Conservation (phyloP, 1,140 invertebrate genomes). For the Pentalonia nigronervosa region DNA sequence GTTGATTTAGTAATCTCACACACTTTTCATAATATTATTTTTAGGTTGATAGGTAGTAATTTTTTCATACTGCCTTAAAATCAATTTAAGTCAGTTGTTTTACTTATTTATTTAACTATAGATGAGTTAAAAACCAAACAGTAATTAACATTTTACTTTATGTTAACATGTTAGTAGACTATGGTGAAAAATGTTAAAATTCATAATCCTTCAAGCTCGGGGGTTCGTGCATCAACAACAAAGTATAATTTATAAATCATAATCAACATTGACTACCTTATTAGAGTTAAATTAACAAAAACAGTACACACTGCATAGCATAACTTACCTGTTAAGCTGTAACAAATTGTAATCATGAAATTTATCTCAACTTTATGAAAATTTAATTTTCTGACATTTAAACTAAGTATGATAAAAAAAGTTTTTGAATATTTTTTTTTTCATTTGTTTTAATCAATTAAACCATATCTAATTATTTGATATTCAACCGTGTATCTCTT, state of each 20-base stretch:
- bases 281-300: not conserved
- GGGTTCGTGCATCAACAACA: too few species aligned
- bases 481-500: not conserved
- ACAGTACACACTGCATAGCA: not conserved
- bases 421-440: not conserved
- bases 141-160: too few species aligned
- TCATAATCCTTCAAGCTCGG: too few species aligned
- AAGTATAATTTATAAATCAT: too few species aligned
- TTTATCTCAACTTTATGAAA: not conserved
- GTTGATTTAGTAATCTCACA: too few species aligned
- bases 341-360: not conserved
- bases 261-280: too few species aligned
- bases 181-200: too few species aligned
- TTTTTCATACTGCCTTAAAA: not conserved
- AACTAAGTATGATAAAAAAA: not conserved
- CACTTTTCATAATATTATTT: too few species aligned
- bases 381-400: not conserved
- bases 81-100: not conserved
- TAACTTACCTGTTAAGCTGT: not conserved
- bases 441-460: not conserved
- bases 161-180: too few species aligned
- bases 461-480: not conserved
- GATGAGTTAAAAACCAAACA: too few species aligned
- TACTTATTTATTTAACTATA: too few species aligned
- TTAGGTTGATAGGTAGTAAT: too few species aligned